Conservation (phyloP, 2,113 vertebrate species). For the Panthera leo region DNA sequence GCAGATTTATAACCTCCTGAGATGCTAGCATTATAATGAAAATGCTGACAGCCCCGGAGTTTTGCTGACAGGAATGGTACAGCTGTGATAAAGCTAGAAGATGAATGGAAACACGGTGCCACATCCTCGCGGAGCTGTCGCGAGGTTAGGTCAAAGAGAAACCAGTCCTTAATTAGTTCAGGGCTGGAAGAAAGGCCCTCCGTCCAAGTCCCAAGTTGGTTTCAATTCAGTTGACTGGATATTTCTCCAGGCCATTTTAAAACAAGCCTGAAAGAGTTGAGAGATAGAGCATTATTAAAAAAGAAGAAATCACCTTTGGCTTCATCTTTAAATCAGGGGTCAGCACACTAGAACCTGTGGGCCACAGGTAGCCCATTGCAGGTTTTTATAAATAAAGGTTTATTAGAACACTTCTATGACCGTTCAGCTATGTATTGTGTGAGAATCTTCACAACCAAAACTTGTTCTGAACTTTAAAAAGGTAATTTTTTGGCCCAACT, state of each 20-base stretch:
- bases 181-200: slow-evolving; percentile 39
- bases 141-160: slow-evolving; percentile 67
- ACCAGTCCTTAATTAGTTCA: slow-evolving; percentile 69
- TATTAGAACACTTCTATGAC: not conserved
- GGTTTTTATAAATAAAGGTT: not conserved
- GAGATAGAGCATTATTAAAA: not conserved
- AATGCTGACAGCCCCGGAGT: slow-evolving; percentile 46
- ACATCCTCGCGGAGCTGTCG: slow-evolving; percentile 3
- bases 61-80: slow-evolving; percentile 60
- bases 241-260: slow-evolving; percentile 42
- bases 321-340: not conserved
- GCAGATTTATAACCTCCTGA: slow-evolving; percentile 65
- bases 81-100: slow-evolving; percentile 54
- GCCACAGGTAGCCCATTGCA: not conserved
- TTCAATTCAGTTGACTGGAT: slow-evolving; percentile 26
- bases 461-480: too few species aligned
- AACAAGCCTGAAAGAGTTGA: not conserved
- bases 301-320: slow-evolving; percentile 12
- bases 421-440: not conserved
- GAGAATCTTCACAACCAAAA: too few species aligned
- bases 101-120: slow-evolving; percentile 46
- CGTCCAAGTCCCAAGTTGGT: not conserved
- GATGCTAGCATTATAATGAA: slow-evolving; percentile 52
- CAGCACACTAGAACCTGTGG: not conserved
- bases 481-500: too few species aligned